These are phyloP conservation scores for Etia nguti DNA, from an alignment of 2,113 vertebrate genomes.

Conservation along the genomic window DNA sequence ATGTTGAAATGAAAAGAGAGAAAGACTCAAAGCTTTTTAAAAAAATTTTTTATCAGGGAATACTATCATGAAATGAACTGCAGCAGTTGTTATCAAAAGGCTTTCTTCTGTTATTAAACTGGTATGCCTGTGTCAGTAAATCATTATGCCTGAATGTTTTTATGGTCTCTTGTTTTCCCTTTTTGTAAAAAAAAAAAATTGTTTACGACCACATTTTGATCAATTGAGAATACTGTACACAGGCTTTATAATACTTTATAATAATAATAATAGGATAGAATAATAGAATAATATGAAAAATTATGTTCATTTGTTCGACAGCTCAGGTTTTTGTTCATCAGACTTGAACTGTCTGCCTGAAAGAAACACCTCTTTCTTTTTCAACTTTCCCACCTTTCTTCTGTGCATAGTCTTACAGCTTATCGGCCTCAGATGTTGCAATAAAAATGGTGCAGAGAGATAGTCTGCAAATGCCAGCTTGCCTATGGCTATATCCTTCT, in stretches of 20 bases:
- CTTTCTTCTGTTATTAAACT: background rate
- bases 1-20: background rate
- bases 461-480: background rate
- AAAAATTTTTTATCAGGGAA: background rate
- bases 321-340: background rate
- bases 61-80: background rate
- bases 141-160: background rate
- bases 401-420: background rate
- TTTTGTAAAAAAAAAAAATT: background rate
- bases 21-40: fast-evolving
- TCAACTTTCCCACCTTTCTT: background rate
- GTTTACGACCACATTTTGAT: background rate
- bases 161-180: background rate
- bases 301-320: fast-evolving
- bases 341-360: background rate
- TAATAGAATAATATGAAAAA: background rate
- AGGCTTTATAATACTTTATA: background rate
- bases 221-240: background rate
- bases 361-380: background rate
- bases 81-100: background rate
- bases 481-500: background rate
- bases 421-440: background rate
- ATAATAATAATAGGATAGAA: background rate
- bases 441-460: background rate
- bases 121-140: background rate